Evolutionary conservation across 2,113 vertebrate genomes (phyloP).

Genomic region (Hippocampus guttulatus): DNA sequence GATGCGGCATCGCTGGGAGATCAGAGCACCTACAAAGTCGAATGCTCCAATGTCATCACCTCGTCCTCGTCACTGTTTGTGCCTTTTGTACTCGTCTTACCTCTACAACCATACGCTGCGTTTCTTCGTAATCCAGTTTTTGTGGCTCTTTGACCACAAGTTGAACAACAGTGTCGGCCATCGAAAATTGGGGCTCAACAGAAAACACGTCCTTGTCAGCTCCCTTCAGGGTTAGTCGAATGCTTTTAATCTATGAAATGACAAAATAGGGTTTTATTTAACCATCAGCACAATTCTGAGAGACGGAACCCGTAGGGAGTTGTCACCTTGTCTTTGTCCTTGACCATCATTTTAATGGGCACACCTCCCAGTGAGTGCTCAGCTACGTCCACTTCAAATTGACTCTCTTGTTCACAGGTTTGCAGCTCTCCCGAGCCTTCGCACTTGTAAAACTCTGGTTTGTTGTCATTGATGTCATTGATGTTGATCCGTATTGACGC

Average conservation of each 20-base stretch:
- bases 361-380: conserved; percentile 76
- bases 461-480: conserved; percentile 81
- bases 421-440: background rate
- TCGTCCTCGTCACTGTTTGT: background rate
- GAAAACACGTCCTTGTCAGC: conserved; percentile 67
- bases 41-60: background rate
- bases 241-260: conserved; percentile 69
- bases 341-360: conserved; percentile 74
- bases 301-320: too few relatives aligned
- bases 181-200: conserved; percentile 64
- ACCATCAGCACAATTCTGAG: background rate
- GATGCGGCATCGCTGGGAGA: background rate
- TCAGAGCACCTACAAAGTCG: background rate
- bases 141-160: conserved; percentile 68
- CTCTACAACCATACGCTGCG: conserved; percentile 70
- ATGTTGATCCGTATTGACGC: conserved; percentile 72
- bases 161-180: conserved; percentile 65
- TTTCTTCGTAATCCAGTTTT: conserved; percentile 80
- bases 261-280: background rate
- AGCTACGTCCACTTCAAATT: conserved; percentile 71
- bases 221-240: conserved; percentile 71
- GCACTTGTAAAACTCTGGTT: conserved; percentile 82
- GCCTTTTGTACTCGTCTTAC: conserved; percentile 56
- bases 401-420: conserved; percentile 51
- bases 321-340: conserved; percentile 79